phyloP scores from a whole-genome alignment of 2,888 invertebrate species.

The Tinea semifulvella region DNA sequence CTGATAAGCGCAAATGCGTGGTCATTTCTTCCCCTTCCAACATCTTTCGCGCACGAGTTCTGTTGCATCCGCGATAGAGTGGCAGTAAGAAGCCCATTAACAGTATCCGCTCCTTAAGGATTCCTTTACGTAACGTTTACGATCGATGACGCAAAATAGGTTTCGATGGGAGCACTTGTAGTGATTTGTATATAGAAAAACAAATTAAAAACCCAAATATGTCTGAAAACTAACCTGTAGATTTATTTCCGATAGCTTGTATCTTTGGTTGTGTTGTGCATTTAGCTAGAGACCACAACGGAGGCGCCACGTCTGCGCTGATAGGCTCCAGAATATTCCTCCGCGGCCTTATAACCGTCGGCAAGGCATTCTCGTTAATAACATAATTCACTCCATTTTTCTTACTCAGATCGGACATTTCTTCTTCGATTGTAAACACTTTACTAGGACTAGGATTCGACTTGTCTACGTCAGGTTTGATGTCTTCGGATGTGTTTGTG shows the following conservation, averaged over 20 bases:
- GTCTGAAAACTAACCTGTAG: neutral
- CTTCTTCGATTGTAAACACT: slow-evolving; percentile 47
- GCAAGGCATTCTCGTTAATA: slow-evolving; percentile 29
- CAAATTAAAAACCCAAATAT: neutral
- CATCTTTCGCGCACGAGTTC: too few relatives aligned
- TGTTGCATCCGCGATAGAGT: too few relatives aligned
- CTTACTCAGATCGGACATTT: slow-evolving; percentile 33
- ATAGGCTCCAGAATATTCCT: slow-evolving; percentile 55
- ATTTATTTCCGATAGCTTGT: neutral
- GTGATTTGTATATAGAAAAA: neutral
- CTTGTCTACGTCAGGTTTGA: slow-evolving; percentile 37
- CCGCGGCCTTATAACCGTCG: slow-evolving; percentile 39
- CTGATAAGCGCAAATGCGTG: too few relatives aligned
- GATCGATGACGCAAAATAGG: too few relatives aligned
- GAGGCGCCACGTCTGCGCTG: slow-evolving; percentile 35
- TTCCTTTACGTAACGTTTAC: too few relatives aligned
- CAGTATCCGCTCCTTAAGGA: too few relatives aligned
- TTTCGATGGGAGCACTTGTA: too few relatives aligned
- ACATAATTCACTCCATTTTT: neutral
- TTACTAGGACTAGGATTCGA: slow-evolving; percentile 25
- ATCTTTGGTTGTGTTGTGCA: neutral
- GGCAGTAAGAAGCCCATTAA: too few relatives aligned
- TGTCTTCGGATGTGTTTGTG: slow-evolving; percentile 51
- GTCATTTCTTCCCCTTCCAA: too few relatives aligned
- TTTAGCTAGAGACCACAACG: slow-evolving; percentile 56